Percentiles rank a stretch among this genome's conserved stretches.
phyloP scores from a whole-genome alignment of 2,113 vertebrate genomes.

The rat (Rattus norvegicus) region GRCr8 NC_086039.1:9384001-9384500 shows the following conservation, averaged over 20 bases:
- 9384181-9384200: neutral
- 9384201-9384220: neutral
- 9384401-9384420: neutral
- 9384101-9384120: neutral
- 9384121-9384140: neutral
- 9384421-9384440: neutral
- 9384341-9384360: neutral
- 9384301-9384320: neutral
- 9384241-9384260: neutral
- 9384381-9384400: slow-evolving; percentile 6
- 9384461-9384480: neutral
- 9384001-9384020: neutral
- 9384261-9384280: neutral
- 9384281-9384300: neutral
- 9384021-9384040: too few relatives aligned
- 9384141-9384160: neutral
- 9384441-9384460: neutral
- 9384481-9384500: neutral
- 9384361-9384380: slow-evolving; percentile 3
- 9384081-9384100: neutral
- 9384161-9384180: neutral
- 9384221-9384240: neutral
- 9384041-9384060: neutral
- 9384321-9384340: neutral
- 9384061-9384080: neutral